Base-by-base conservation (phyloP, 2,113 vertebrate species). In the Lepus europaeus region DNA sequence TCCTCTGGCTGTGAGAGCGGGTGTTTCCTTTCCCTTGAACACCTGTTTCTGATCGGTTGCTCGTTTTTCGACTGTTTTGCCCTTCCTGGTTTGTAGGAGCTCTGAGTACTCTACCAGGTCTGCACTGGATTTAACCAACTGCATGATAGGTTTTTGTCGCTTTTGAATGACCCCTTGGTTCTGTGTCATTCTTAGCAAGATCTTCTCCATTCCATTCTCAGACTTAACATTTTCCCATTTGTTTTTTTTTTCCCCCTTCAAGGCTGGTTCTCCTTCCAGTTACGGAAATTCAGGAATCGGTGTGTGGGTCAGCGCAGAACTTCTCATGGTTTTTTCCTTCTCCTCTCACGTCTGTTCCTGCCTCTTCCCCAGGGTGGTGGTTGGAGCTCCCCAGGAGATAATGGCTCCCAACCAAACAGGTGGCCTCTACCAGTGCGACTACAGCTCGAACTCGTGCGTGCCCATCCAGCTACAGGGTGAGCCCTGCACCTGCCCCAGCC, bases 341-440 rank as follows among this genome's bases (percentile, higher is more conserved):
- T 68, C 6, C 53, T 36, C 14, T 25, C 5, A 33, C 1, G 9
- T 82, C 56, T 74, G 0, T 77, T 89, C 10, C 31, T 12, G 12
- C 4, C 3, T 92, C n/a, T 84, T 7, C 49, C 56, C 56, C 76
- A 97, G 97, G 68, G 11, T 97, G 29, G 94, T 95, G 64, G 96
- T 97, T 33, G 97, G 96, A 89, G 97, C 97, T 8, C 96, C 97
- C 39, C 94, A 91, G 76, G 97, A 97, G 86, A 53, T 68, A 87
- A 87, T 10, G 39, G 33, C 83, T 27, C 4, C 56, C 17, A 91
- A 97, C 51, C 92, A 96, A 51, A 96, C 92, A 5, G 97, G 97
- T 0, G 17, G 14, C 16, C 95, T 97, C 61, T 97, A 97, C 73
- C 74, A 89, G 64, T 97, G 97, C 17, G 97, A 97, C 86, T 95